Percentiles rank a stretch among this genome's conserved stretches.
phyloP scores from a whole-genome alignment of 2,888 invertebrate genomes.

The Toxonevra muliebris region DNA sequence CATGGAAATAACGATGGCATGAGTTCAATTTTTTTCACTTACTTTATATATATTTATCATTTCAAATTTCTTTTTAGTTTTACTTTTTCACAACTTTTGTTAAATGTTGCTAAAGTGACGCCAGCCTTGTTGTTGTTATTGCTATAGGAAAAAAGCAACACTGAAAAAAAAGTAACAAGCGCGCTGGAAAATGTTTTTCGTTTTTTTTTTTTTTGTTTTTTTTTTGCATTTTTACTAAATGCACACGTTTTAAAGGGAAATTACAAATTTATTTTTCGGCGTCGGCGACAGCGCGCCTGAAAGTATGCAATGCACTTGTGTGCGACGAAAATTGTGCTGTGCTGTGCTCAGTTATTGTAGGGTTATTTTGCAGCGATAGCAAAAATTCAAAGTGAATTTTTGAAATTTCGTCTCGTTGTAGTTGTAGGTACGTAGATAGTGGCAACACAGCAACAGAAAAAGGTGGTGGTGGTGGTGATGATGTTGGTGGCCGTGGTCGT shows the following conservation, averaged over 20 bases:
- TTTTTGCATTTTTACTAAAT: slow-evolving; percentile 7
- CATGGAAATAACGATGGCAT: no score
- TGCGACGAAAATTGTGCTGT: not conserved
- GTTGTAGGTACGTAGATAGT: no score
- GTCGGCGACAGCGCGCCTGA: slow-evolving; percentile 6
- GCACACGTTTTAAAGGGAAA: slow-evolving; percentile 24
- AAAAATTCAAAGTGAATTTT: slow-evolving; percentile 5
- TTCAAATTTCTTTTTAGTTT: no score
- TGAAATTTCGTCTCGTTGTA: not conserved
- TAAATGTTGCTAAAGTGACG: slow-evolving; percentile 24
- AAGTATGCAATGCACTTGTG: slow-evolving; percentile 9
- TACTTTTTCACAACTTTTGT: not conserved
- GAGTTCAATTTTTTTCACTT: no score
- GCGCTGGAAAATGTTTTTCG: no score
- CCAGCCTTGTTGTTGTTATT: not conserved
- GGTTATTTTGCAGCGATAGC: not conserved
- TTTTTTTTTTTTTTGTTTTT: not conserved
- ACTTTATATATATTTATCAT: no score
- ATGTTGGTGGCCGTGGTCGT: no score
- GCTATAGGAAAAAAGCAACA: no score
- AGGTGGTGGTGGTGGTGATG: no score
- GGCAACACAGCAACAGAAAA: no score
- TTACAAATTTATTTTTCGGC: slow-evolving; percentile 21
- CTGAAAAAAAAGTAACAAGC: no score
- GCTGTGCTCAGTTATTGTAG: not conserved